Conservation (phyloP, 2,797 vertebrate genomes). For the Hozukius guyotensis region DNA sequence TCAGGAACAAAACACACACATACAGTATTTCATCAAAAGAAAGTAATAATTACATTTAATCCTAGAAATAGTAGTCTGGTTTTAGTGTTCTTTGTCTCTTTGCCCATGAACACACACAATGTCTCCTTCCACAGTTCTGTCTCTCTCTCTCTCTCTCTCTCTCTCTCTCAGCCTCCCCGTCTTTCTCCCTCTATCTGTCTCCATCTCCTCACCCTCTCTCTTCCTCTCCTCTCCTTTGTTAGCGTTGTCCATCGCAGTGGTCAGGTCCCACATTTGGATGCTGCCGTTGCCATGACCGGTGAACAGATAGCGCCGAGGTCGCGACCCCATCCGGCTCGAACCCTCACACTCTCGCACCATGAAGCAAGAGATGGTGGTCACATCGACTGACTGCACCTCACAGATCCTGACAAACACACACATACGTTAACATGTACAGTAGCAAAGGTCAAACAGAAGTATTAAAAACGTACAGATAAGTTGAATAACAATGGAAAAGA, state of each 20-base stretch:
- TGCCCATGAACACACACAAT: neutral
- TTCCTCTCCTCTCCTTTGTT: slow-evolving; percentile 91
- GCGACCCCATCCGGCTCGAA: slow-evolving; percentile 96
- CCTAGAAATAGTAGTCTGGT: neutral
- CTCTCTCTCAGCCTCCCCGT: slow-evolving; percentile 11
- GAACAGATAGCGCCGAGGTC: slow-evolving; percentile 95
- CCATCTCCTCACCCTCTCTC: slow-evolving; percentile 64
- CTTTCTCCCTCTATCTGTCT: neutral
- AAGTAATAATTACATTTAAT: neutral
- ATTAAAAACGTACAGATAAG: neutral
- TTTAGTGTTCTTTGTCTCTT: neutral
- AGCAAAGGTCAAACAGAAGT: neutral
- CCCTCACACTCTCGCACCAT: slow-evolving; percentile 97
- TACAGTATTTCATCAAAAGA: neutral
- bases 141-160: slow-evolving; percentile 47
- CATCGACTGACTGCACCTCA: slow-evolving; percentile 96
- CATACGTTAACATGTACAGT: neutral
- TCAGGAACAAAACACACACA: slow-evolving; percentile 7
- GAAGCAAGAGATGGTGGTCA: slow-evolving; percentile 94
- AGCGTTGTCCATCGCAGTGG: slow-evolving; percentile 96
- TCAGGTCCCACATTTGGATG: slow-evolving; percentile 99
- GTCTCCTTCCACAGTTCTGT: neutral
- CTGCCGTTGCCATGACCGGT: slow-evolving; percentile 96
- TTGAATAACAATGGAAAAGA: neutral
- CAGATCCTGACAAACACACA: slow-evolving; percentile 87